These are phyloP conservation scores for Crocallis elinguaria DNA, from an alignment of 2,888 invertebrate species.

Conservation along the genomic window DNA sequence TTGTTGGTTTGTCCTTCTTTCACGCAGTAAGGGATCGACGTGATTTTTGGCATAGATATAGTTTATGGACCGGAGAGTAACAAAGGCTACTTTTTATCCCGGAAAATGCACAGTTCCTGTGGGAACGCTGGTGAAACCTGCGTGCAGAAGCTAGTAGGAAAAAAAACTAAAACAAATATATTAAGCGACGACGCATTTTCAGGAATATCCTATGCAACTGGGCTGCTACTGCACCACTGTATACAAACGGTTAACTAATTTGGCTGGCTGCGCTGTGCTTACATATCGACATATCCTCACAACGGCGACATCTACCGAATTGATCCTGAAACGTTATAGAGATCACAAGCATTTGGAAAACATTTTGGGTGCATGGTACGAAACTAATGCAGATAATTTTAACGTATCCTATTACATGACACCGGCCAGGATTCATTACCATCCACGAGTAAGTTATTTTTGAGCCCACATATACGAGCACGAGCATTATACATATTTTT, in stretches of 20 bases:
- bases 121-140: too few species aligned
- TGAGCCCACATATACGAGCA: too few species aligned
- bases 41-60: too few species aligned
- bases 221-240: constrained; percentile 59
- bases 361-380: constrained; percentile 62
- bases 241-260: constrained; percentile 38
- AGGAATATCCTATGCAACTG: constrained; percentile 37
- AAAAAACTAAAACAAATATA: background rate
- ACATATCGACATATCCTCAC: constrained; percentile 59
- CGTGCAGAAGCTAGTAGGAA: too few species aligned
- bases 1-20: too few species aligned
- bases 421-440: constrained; percentile 54
- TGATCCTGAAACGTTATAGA: constrained; percentile 43
- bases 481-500: too few species aligned
- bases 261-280: constrained; percentile 56
- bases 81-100: too few species aligned
- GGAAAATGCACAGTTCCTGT: too few species aligned
- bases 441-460: constrained; percentile 54
- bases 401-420: constrained; percentile 55
- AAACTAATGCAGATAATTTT: constrained; percentile 22
- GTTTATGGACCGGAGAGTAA: too few species aligned
- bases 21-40: too few species aligned
- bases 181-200: constrained; percentile 9
- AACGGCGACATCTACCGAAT: constrained; percentile 56
- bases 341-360: constrained; percentile 30